These are phyloP conservation scores for Hermaeophaga mercurialis DNA, from an alignment of 2,888 invertebrate species.

Conservation along the genomic window DNA sequence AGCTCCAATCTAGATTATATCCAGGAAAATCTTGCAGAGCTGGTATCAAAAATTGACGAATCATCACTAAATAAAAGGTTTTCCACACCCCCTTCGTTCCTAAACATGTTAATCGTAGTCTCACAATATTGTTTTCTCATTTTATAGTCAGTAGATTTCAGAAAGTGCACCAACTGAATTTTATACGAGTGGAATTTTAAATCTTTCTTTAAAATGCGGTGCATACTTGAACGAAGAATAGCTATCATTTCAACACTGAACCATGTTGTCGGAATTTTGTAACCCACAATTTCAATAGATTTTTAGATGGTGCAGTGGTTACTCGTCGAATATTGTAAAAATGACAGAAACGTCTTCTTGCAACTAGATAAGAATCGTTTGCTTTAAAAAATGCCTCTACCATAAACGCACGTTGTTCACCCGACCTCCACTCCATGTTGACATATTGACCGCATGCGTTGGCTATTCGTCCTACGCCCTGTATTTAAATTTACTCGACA, in stretches of 20 bases:
- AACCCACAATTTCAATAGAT: not conserved
- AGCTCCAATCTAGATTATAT: slow-evolving; percentile 12
- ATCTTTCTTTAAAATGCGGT: too few species aligned
- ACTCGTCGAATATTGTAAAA: not conserved
- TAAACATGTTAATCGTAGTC: not conserved
- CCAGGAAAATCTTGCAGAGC: not conserved
- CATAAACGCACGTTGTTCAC: not conserved
- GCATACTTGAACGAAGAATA: too few species aligned
- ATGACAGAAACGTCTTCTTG: not conserved
- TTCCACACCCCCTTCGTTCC: not conserved
- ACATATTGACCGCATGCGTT: too few species aligned
- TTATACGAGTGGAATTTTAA: too few species aligned
- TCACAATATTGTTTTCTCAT: not conserved
- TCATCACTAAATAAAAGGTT: slow-evolving; percentile 8
- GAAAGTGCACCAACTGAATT: too few species aligned
- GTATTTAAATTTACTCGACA: too few species aligned
- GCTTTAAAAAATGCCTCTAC: slow-evolving; percentile 1
- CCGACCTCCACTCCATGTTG: not conserved
- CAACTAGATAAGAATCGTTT: not conserved
- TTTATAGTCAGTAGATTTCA: too few species aligned
- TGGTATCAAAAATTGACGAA: slow-evolving; percentile 31
- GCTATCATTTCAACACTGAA: too few species aligned
- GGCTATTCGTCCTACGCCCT: too few species aligned
- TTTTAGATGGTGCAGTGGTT: not conserved
- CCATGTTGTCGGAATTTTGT: too few species aligned